Percentiles rank a stretch among this genome's conserved stretches.
phyloP scores from a whole-genome alignment of 2,113 vertebrate genomes.

The Gavia stellata region DNA sequence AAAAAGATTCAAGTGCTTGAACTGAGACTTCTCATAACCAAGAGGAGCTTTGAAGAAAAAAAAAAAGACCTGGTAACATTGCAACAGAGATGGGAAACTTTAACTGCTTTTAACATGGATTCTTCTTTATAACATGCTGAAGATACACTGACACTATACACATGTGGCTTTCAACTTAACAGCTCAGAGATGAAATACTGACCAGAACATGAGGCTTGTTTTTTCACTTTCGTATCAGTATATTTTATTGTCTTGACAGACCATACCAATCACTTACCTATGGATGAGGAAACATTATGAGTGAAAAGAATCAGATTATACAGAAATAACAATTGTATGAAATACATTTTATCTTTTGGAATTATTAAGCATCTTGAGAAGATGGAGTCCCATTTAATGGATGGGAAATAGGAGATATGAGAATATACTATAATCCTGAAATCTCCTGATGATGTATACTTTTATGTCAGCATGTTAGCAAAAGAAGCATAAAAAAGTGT shows the following conservation, averaged over 20 bases:
- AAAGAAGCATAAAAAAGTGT: constrained; percentile 76
- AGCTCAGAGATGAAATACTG: neutral
- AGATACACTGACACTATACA: constrained; percentile 48
- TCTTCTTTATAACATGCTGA: constrained; percentile 52
- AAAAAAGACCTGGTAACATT: constrained; percentile 33
- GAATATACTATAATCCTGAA: constrained; percentile 55
- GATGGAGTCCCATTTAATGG: constrained; percentile 22
- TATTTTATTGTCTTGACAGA: constrained; percentile 20
- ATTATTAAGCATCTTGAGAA: constrained; percentile 38
- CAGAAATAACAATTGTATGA: neutral
- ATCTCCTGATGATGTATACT: constrained; percentile 56
- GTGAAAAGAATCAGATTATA: constrained; percentile 9
- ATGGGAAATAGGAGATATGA: constrained; percentile 35
- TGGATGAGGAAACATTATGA: constrained; percentile 37
- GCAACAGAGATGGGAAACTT: constrained; percentile 24
- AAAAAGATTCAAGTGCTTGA: constrained; percentile 70
- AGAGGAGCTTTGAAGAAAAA: constrained; percentile 63
- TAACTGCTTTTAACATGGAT: constrained; percentile 40
- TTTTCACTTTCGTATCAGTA: constrained; percentile 5
- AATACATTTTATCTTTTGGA: constrained; percentile 40
- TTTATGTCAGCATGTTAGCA: constrained; percentile 71
- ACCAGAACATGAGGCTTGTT: neutral
- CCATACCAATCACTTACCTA: neutral
- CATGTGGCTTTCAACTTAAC: neutral
- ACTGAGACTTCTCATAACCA: constrained; percentile 67